Conservation (phyloP, 2,797 vertebrate genomes). For the Mus caroli region DNA sequence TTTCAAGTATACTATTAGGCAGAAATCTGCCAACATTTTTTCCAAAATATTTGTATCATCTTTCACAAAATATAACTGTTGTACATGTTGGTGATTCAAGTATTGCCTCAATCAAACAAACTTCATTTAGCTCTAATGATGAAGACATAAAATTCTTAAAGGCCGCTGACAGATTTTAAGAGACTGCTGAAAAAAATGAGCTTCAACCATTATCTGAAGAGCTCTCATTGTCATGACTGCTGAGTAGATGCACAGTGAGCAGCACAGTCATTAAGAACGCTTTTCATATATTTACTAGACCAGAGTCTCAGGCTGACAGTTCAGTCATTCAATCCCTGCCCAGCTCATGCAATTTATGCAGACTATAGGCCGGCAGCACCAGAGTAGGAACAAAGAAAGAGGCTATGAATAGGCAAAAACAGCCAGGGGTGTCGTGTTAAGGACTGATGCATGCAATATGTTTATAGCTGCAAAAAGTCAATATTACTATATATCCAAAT, state of each 20-base stretch:
- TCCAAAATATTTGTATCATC: slow-evolving; percentile 28
- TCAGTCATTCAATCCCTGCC: neutral
- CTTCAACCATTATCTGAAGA: slow-evolving; percentile 13
- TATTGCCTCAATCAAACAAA: slow-evolving; percentile 46
- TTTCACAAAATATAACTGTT: slow-evolving; percentile 56
- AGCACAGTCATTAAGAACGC: neutral
- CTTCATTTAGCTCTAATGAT: slow-evolving; percentile 14
- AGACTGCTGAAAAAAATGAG: neutral
- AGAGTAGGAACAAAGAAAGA: slow-evolving; percentile 35
- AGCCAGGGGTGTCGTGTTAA: neutral
- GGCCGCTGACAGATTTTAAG: slow-evolving; percentile 19
- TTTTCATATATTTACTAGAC: slow-evolving; percentile 30
- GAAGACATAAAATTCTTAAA: slow-evolving; percentile 51
- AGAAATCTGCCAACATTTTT: slow-evolving; percentile 45
- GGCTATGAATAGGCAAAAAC: slow-evolving; percentile 30
- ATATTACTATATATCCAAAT: slow-evolving; percentile 47
- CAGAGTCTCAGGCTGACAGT: slow-evolving; percentile 35
- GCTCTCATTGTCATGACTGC: slow-evolving; percentile 15
- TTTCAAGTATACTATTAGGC: slow-evolving; percentile 34
- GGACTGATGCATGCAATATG: neutral
- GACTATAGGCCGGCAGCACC: neutral
- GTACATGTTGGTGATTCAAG: slow-evolving; percentile 10
- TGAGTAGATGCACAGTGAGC: neutral
- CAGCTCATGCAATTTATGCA: slow-evolving; percentile 3
- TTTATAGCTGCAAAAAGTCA: slow-evolving; percentile 62